Percentiles rank a stretch among this genome's conserved stretches.
phyloP scores from a whole-genome alignment of 2,797 vertebrate genomes.

The Lepilemur ruficaudatus region DNA sequence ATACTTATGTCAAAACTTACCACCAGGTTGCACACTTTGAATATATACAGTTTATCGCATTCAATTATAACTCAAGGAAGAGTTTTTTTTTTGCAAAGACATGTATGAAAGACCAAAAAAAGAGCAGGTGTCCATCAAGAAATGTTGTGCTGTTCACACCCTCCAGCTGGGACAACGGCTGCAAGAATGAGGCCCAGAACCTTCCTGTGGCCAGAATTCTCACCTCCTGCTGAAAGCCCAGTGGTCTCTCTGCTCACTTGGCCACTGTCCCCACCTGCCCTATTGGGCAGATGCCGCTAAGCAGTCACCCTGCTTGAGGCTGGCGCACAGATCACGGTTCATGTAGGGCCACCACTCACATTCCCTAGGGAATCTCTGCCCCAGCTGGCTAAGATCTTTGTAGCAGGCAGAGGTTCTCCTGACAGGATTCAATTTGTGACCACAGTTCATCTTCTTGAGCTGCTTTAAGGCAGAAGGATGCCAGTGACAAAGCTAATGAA shows the following conservation, averaged over 20 bases:
- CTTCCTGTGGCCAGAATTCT: neutral
- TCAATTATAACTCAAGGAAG: neutral
- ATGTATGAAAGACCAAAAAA: neutral
- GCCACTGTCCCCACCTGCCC: too few species aligned
- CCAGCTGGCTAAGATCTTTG: neutral
- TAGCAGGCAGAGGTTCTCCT: neutral
- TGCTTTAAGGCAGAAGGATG: neutral
- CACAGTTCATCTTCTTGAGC: neutral
- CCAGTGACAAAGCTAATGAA: neutral
- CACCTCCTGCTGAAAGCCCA: neutral
- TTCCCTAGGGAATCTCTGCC: neutral
- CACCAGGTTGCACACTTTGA: neutral
- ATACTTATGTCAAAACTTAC: neutral
- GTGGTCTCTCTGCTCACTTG: neutral
- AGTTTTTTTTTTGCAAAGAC: neutral
- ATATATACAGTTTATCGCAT: neutral
- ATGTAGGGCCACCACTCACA: neutral
- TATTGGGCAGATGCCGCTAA: neutral
- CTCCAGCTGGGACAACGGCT: neutral
- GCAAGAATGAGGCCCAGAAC: neutral
- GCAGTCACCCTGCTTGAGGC: neutral
- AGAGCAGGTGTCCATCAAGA: neutral
- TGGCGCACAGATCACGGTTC: fast-evolving
- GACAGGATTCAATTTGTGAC: neutral
- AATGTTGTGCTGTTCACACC: neutral